These are phyloP conservation scores for Parelbella ahira DNA, from an alignment of 2,888 invertebrate species.

Conservation along the genomic window DNA sequence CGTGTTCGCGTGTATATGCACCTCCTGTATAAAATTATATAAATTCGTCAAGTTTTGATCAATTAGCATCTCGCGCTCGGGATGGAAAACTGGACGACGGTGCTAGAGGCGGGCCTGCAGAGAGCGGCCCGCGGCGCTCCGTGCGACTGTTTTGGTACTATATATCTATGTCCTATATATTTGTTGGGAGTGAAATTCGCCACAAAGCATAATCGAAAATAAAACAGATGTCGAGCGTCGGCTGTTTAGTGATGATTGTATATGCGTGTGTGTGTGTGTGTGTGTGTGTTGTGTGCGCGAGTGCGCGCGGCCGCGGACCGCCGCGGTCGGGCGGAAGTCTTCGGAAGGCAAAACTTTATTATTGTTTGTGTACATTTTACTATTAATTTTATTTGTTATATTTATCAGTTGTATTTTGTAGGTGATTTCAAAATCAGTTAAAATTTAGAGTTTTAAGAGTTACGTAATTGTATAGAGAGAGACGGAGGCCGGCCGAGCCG, in stretches of 20 bases:
- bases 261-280: conserved; percentile 18
- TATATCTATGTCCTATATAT: no score
- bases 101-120: conserved; percentile 48
- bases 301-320: conserved; percentile 1
- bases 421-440: conserved; percentile 40
- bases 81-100: conserved; percentile 52
- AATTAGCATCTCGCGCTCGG: conserved; percentile 35
- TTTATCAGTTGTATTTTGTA: conserved; percentile 61
- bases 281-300: background rate
- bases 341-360: conserved; percentile 42
- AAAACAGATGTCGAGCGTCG: no score
- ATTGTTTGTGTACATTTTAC: conserved; percentile 64
- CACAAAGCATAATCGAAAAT: no score
- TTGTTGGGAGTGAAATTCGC: no score
- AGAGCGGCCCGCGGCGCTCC: conserved; percentile 25
- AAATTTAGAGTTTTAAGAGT: conserved; percentile 55
- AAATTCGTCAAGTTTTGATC: conserved; percentile 26
- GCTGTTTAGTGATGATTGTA: no score
- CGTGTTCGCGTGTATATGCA: no score
- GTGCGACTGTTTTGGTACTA: background rate
- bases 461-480: conserved; percentile 35
- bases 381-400: conserved; percentile 61
- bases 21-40: conserved; percentile 26
- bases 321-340: conserved; percentile 21
- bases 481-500: conserved; percentile 29